These are phyloP conservation scores for Mesitornis unicolor DNA, from an alignment of 2,113 vertebrate genomes.

Conservation along the genomic window DNA sequence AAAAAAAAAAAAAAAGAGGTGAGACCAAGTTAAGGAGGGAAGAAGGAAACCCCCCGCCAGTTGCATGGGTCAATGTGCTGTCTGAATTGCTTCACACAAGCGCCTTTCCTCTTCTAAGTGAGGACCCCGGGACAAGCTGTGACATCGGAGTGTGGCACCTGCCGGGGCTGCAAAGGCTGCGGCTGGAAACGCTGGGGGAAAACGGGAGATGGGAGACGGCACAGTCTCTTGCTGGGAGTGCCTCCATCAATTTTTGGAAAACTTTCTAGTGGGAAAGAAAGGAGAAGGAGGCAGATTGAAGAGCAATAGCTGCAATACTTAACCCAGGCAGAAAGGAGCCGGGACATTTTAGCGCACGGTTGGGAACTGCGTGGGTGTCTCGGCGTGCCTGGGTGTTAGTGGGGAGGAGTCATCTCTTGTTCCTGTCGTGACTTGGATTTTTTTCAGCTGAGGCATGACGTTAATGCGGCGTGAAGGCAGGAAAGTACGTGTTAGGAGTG, in stretches of 20 bases:
- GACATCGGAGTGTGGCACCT: accelerated
- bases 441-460: not conserved
- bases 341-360: not conserved
- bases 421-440: not conserved
- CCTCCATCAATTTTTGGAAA: not conserved
- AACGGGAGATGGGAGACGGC: not conserved
- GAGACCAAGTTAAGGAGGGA: not conserved
- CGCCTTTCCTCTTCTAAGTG: not conserved
- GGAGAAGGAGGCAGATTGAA: not conserved
- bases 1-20: not conserved
- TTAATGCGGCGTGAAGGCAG: not conserved
- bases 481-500: not conserved
- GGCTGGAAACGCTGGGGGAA: not conserved
- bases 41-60: not conserved
- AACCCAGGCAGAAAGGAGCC: not conserved
- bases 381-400: no score
- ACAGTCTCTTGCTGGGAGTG: not conserved
- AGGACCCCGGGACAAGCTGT: not conserved
- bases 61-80: not conserved
- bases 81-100: not conserved
- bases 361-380: not conserved
- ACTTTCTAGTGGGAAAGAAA: not conserved
- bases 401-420: not conserved
- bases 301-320: not conserved
- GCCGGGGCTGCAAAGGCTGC: not conserved